Base-by-base conservation (phyloP, 2,888 invertebrate genomes). In the Congeria kusceri region DNA sequence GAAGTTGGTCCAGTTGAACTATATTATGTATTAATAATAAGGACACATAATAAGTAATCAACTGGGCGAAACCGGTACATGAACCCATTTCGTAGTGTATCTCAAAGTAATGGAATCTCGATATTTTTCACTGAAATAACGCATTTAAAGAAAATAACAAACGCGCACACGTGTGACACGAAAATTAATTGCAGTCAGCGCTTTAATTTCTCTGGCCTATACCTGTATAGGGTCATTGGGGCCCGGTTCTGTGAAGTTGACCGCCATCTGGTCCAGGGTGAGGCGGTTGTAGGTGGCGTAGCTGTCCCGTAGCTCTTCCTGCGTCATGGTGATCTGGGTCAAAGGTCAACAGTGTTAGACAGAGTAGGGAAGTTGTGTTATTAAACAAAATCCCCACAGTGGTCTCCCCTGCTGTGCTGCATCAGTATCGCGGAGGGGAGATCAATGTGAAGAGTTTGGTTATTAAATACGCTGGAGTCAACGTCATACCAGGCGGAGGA, bases 201-300 rank as follows among this genome's bases (percentile, higher is more conserved):
- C 13, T 11, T 58, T 58, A 9, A 39, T 39, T 11, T 39, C 39
- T 39, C 39, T 11, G 9, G 39, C 15, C 13, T 9, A 39, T 49
- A 71, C 77, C 46, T 77, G 77, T 44, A 77, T 72, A 5, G 67
- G 39, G 1, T 77, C 63, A 0, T 15, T 32, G 3, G 29, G 23
- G 25, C 13, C 27, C 2, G 85, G 85, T 59, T 79, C 77, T 15
- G 84, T 93, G 0, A 97, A 97, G 78, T 95, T 94, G 27, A 95
- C 95, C 90, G 96, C 96, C 87, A 98, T 95, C 58, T 98, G 96
- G 0, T 94, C 94, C 5, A 99, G 94, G 0, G 96, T 96, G 95
- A 96, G 97, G 7, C 96, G 95, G 92, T 98, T 96, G 89, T 99
- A 99, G 72, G 97, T 94, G 5, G 96, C 96, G 89, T 98, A 98